A percentile compares a stretch with the other conserved stretches of the same genome.
phyloP scores from a whole-genome alignment of 2,797 vertebrate genomes.

The Protonibea diacanthus region DNA sequence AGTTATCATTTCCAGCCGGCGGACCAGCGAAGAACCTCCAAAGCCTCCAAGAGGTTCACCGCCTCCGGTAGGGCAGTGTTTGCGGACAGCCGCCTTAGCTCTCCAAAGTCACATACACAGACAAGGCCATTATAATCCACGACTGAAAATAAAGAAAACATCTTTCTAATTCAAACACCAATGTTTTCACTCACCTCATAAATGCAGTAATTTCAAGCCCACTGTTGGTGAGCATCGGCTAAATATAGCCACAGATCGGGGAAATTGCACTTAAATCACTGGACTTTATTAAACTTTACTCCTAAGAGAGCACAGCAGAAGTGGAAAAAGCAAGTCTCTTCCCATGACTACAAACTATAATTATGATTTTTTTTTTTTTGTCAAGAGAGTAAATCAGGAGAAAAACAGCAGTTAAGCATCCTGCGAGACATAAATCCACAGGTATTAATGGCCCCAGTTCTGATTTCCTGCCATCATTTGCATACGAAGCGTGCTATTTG shows the following conservation, averaged over 20 bases:
- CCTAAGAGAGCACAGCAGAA: constrained; percentile 13
- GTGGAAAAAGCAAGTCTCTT: constrained; percentile 16
- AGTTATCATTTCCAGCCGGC: constrained; percentile 71
- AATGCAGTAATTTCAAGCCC: constrained; percentile 21
- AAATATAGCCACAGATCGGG: constrained; percentile 11
- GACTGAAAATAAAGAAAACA: constrained; percentile 55
- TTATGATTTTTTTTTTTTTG: neutral
- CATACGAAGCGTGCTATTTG: constrained; percentile 73
- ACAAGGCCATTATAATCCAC: constrained; percentile 43
- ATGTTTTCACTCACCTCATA: constrained; percentile 56
- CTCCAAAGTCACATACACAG: constrained; percentile 65
- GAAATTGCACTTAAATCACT: constrained; percentile 7
- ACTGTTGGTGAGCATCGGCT: constrained; percentile 19
- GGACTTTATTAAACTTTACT: constrained; percentile 30
- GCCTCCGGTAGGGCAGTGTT: constrained; percentile 40
- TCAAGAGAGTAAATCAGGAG: constrained; percentile 10
- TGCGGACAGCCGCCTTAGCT: constrained; percentile 47
- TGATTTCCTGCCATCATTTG: constrained; percentile 70
- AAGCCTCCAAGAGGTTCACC: constrained; percentile 38
- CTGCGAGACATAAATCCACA: constrained; percentile 24
- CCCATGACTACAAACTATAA: constrained; percentile 18
- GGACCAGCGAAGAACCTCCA: constrained; percentile 50
- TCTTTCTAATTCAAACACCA: constrained; percentile 66
- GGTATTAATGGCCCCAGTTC: constrained; percentile 56
- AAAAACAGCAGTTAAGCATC: constrained; percentile 33